Base-by-base conservation (phyloP, 2,113 vertebrate genomes). In the Channa argus region DNA sequence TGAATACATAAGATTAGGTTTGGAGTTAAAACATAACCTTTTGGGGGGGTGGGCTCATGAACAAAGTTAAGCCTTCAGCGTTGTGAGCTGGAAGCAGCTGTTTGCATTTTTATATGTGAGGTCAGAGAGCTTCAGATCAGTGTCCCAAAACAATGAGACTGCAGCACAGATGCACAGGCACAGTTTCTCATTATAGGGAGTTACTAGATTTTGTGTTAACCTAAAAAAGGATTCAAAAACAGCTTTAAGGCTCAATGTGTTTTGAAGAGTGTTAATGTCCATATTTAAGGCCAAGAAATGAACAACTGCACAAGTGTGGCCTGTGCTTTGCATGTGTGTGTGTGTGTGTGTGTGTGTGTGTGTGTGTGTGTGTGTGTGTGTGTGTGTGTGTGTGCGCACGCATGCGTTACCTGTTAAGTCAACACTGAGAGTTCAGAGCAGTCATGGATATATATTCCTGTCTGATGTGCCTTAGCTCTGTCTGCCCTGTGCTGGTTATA, bases 391-490 rank as follows among this genome's bases (percentile, higher is more conserved):
- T 58, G 34, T 46, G 43, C 38, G 10, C 55, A 36, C n/a, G 24
- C 1, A 38, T 54, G 54, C 63, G 76, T 58, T 14, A n/a, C 38
- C 39, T 24, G 59, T 34, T 66, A n/a, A 66, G 56, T 83, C 49
- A 79, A 77, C 78, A 74, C 52, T 44, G n/a, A 5, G 51, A 62
- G 46, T 62, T 65, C 59, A 24, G 38, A 69, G 58, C n/a, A 39
- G 14, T 41, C 14, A n/a, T 55, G 38, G 54, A 67, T 79, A 36
- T 58, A 43, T 71, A 60, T 24, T 52, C 71, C 65, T 70, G 60
- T 71, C 80, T 84, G 74, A 43, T 72, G 74, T 58, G 34, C 74
- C 7, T 84, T 70, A 79, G 79, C 45, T 45, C 46, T 60, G 59
- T 62, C 65, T 71, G 75, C 63, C 80, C 75, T 46, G 46, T 8